These are phyloP conservation scores for Tringa solitaria DNA, from an alignment of 2,113 vertebrate species.

Conservation along the genomic window DNA sequence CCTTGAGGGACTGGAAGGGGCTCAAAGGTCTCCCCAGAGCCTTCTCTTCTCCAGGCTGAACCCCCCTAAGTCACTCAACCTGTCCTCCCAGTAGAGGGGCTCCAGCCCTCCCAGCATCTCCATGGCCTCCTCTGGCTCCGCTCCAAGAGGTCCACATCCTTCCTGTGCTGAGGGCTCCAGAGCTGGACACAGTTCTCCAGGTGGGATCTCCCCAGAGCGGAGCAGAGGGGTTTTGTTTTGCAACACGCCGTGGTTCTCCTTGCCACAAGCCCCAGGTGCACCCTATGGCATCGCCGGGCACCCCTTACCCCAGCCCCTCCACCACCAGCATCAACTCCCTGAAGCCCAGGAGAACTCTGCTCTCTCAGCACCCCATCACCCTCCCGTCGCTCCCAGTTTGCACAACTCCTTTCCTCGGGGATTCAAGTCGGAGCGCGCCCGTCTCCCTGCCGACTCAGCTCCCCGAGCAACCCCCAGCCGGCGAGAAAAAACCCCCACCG, in stretches of 20 bases:
- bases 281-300: rapidly evolving
- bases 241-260: neutral
- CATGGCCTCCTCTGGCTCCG: too few species aligned
- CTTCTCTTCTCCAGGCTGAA: too few species aligned
- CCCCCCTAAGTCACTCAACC: too few species aligned
- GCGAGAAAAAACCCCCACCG: rapidly evolving
- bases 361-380: neutral
- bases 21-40: too few species aligned
- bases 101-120: too few species aligned
- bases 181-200: too few species aligned
- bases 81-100: too few species aligned
- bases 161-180: too few species aligned
- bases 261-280: rapidly evolving
- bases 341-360: neutral
- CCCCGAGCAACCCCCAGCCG: neutral
- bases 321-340: neutral
- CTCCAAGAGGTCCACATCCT: too few species aligned
- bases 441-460: neutral
- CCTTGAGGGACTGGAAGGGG: too few species aligned
- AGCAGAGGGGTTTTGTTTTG: neutral
- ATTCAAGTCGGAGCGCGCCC: neutral
- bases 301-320: rapidly evolving
- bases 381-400: neutral
- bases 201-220: too few species aligned
- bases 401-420: neutral